A percentile compares a stretch with the other conserved stretches of the same genome.
Conservation (phyloP, 2,113 vertebrate species). For the Menidia beryllina region DNA sequence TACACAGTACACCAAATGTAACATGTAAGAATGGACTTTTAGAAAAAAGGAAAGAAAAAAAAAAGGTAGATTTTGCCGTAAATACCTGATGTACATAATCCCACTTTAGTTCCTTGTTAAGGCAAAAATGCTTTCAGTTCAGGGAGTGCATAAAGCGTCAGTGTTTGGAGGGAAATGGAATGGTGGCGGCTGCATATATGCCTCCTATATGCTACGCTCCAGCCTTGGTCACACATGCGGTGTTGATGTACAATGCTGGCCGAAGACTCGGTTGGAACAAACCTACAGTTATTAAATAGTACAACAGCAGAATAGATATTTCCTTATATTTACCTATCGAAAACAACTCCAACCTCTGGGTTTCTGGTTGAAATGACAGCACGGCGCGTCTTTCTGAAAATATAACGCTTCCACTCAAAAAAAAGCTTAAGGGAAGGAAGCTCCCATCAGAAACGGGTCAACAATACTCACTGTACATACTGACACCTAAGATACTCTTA, state of each 20-base stretch:
- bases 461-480: constrained; percentile 74
- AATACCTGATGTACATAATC: constrained; percentile 78
- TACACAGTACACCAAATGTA: constrained; percentile 73
- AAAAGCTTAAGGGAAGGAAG: constrained; percentile 61
- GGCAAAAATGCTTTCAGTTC: constrained; percentile 76
- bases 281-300: constrained; percentile 13
- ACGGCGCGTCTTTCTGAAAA: constrained; percentile 44
- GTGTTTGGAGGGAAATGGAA: constrained; percentile 57
- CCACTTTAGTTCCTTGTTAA: constrained; percentile 74
- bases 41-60: constrained; percentile 32
- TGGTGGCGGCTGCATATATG: constrained; percentile 75
- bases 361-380: constrained; percentile 42
- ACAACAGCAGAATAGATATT: constrained; percentile 44
- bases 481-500: constrained; percentile 63
- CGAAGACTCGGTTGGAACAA: constrained; percentile 20
- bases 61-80: constrained; percentile 79
- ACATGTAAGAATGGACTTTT: constrained; percentile 59
- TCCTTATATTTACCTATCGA: constrained; percentile 39
- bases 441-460: constrained; percentile 53
- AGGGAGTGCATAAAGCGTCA: constrained; percentile 78
- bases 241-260: constrained; percentile 41
- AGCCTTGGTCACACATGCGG: constrained; percentile 57
- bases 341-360: constrained; percentile 41
- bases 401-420: constrained; percentile 56
- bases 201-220: constrained; percentile 66